Evolutionary conservation across 1,140 invertebrate genomes (phyloP), one percentile per base, ranked within the genome.

Genomic region (Drosophila chauvacae): DNA sequence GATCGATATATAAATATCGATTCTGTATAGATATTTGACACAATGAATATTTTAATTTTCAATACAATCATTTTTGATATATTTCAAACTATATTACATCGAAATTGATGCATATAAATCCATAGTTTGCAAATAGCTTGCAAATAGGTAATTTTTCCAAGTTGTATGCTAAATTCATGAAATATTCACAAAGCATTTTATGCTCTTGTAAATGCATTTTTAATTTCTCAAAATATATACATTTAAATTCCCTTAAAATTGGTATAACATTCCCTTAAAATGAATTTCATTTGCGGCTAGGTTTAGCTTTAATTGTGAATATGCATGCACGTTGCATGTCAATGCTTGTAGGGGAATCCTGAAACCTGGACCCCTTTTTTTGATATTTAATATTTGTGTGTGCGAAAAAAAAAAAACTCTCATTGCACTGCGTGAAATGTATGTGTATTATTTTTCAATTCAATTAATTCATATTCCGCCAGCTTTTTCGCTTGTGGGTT

Each of bases 401-500:
- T 53, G 30, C 4, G 30, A 5, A 7, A 20, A 35, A 53, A 4
- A 7, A 20, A 35, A 53, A 20, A 53, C 50, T 33, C n/a, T 2
- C 26, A 26, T 3, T 11, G n/a, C 33, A 10, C 33, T 37, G 33
- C 33, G 20, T 55, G 18, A 33, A 51, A 51, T 20, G 11, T 2
- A 30, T 14, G 51, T 55, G 48, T 51, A 55, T 55, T 55, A 37
- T 55, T 55, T 55, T 55, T 37, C 51, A 55, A 37, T 55, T 37
- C 30, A 35, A 55, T 55, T 55, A 55, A 37, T 55, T 55, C 51
- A 35, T 35, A 53, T 35, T 11, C 18, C 28, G 7, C 10, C 50
- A 55, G 14, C 18, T 37, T 23, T 50, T 50, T 11, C 45, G 16
- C 23, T 48, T 48, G 45, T 48, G 45, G 45, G 23, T 16, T 30